Base-by-base conservation (phyloP, 2,888 invertebrate genomes). In the Drosophila quasianomalipes region DNA sequence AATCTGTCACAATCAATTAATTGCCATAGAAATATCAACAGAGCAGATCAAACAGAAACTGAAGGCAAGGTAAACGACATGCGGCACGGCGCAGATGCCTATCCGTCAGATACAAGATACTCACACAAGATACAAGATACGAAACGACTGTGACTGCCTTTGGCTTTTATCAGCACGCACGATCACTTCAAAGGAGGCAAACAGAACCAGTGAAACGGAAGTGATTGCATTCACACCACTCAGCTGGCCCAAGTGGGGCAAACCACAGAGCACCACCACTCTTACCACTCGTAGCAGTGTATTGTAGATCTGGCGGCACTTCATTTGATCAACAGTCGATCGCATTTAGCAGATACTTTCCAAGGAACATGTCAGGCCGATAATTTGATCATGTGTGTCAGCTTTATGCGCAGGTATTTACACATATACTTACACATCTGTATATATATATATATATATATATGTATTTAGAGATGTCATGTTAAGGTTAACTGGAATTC, bases 1-100 rank as follows among this genome's bases (percentile, higher is more conserved):
- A 85, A 89, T 89, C 90, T 86, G 88, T 89, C 86, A 86, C 90
- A 86, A 89, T 89, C 88, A 87, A 89, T 86, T 86, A 86, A 89
- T 86, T 85, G 88, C 88, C 82, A 75, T 74, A 86, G 86, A 86
- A 89, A 79, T 79, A 89, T 89, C 79, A 89, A 79, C 86, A 64
- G 81, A 70, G 72, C 83, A 82, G 84, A 84, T 85, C 87, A 86
- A 84, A 89, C 79, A 80, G 63, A 79, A 78, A 53, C 65, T 66
- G 58, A 31, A 58, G 39, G 68, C 63, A 74, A 81, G 86, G 87
- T 83, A 76, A 75, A 79, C 60, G 75, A 75, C 70, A 65, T 44
- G 58, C 51, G 58, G 67, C 67, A 47, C 47, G 47, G 26, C 26
- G 47, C 47, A 26, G 85, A 77, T 85, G 83, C 78, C 78, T 74